Percentiles rank a stretch among this genome's conserved stretches.
Conservation (phyloP, 2,888 invertebrate genomes). For the Chouioia cunea region DNA sequence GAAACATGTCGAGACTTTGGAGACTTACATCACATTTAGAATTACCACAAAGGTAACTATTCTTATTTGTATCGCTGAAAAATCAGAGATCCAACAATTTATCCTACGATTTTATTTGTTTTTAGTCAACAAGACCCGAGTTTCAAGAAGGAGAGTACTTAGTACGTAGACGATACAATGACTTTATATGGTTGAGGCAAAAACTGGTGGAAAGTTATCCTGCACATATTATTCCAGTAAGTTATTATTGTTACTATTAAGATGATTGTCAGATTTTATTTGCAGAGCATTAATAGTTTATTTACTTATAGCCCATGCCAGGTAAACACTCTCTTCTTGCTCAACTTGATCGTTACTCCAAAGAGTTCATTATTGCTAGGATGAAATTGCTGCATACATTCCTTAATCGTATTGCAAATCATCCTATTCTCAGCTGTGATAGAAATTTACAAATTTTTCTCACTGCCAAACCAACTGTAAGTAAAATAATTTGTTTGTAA, state of each 20-base stretch:
- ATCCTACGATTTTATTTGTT: constrained; percentile 3
- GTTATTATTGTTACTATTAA: constrained; percentile 51
- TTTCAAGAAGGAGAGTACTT: constrained; percentile 75
- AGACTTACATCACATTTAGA: constrained; percentile 79
- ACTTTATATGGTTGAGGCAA: constrained; percentile 79
- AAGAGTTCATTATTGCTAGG: constrained; percentile 77
- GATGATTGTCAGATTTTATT: background rate
- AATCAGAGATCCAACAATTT: too few relatives aligned
- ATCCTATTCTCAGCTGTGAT: constrained; percentile 78
- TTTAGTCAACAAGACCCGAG: constrained; percentile 74
- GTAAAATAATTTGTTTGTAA: constrained; percentile 53
- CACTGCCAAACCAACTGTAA: constrained; percentile 75
- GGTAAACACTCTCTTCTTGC: constrained; percentile 78
- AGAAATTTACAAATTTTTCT: constrained; percentile 76
- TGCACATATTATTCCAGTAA: constrained; percentile 78
- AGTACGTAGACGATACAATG: constrained; percentile 79
- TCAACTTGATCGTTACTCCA: constrained; percentile 78
- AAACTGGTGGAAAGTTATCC: constrained; percentile 76
- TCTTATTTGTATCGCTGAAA: background rate
- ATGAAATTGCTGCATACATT: constrained; percentile 78
- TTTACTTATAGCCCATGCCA: constrained; percentile 74
- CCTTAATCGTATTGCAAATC: constrained; percentile 75
- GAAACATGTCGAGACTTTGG: constrained; percentile 79
- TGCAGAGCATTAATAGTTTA: constrained; percentile 24
- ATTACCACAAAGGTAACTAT: constrained; percentile 73